Evolutionary conservation across 2,113 vertebrate genomes (phyloP).

Genomic region (Sceloporus tristichus): DNA sequence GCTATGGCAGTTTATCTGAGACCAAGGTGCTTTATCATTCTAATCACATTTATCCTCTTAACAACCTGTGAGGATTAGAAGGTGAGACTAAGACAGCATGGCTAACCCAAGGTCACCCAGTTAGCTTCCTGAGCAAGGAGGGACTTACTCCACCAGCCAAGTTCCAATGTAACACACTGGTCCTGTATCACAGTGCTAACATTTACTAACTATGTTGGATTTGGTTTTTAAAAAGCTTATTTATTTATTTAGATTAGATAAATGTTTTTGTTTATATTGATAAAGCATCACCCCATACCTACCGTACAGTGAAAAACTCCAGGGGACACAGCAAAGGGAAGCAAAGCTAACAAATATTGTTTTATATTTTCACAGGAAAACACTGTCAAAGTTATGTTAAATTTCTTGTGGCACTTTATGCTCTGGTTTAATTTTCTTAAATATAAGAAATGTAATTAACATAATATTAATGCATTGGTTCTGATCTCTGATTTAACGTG

Average conservation of each 20-base stretch:
- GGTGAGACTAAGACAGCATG: not conserved
- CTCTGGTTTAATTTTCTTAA: too few relatives aligned
- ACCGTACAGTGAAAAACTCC: too few relatives aligned
- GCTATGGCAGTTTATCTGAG: slow-evolving; percentile 10
- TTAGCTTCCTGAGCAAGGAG: not conserved
- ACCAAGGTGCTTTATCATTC: slow-evolving; percentile 11
- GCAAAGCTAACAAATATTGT: too few relatives aligned
- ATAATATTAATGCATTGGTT: too few relatives aligned
- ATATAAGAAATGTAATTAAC: too few relatives aligned
- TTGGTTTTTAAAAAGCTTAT: not conserved
- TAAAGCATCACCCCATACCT: too few relatives aligned
- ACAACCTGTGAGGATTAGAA: not conserved
- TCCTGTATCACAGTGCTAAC: not conserved
- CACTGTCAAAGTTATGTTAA: too few relatives aligned
- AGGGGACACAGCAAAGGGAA: too few relatives aligned
- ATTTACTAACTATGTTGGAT: not conserved
- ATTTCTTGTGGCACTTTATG: too few relatives aligned
- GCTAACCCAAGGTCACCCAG: slow-evolving; percentile 17
- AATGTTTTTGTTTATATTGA: too few relatives aligned
- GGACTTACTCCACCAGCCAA: not conserved
- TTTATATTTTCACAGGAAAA: too few relatives aligned
- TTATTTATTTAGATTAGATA: not conserved
- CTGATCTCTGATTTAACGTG: too few relatives aligned
- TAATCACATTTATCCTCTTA: slow-evolving; percentile 10
- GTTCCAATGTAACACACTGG: not conserved